Conservation (phyloP, 1,140 invertebrate genomes). For the Vanessa atalanta region DNA sequence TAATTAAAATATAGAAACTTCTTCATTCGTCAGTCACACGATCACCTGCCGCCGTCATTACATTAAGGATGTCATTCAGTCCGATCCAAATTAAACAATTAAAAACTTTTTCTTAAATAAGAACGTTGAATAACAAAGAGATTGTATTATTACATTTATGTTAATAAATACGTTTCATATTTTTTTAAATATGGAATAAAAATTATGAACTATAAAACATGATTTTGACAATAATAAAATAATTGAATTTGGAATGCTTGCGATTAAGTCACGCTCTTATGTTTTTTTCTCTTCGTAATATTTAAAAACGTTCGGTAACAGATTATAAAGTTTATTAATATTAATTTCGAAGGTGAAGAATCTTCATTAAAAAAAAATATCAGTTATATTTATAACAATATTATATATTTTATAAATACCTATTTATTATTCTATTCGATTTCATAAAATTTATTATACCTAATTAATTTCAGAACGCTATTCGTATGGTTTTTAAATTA, state of each 20-base stretch:
- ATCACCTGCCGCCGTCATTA: background rate
- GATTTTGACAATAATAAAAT: background rate
- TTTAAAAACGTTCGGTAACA: constrained; percentile 11
- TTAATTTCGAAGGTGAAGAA: background rate
- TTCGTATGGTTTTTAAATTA: no score
- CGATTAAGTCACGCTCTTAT: constrained; percentile 22
- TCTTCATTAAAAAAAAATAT: no score
- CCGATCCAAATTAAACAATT: constrained; percentile 1
- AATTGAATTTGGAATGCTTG: background rate
- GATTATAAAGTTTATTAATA: constrained; percentile 17
- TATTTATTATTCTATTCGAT: no score
- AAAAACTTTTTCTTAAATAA: constrained; percentile 1
- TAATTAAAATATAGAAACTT: background rate
- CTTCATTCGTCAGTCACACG: background rate
- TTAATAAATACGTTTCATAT: no score
- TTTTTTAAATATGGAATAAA: no score
- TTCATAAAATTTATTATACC: no score
- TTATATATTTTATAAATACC: no score
- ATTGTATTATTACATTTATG: background rate
- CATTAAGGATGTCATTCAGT: background rate
- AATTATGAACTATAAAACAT: background rate
- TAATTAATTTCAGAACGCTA: no score
- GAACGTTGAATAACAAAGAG: background rate
- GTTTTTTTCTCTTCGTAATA: constrained; percentile 13
- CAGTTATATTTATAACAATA: no score